Evolutionary conservation across 2,797 vertebrate species (phyloP).

Genomic region (Sebastes hubbsi): DNA sequence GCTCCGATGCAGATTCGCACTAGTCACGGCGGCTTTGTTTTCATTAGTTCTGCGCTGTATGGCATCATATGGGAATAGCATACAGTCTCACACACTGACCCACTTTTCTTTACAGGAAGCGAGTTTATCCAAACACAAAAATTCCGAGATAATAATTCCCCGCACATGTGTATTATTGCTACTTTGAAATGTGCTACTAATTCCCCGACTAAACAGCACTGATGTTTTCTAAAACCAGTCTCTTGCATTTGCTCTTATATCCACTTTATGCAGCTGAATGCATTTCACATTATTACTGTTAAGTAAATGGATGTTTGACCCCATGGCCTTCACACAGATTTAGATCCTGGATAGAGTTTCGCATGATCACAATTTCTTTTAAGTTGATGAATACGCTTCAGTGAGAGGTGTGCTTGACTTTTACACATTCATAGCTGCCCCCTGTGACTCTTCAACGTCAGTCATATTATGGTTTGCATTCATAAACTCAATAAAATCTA

Average conservation of each 20-base stretch:
- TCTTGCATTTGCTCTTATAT: not conserved
- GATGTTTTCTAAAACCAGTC: conserved; percentile 1
- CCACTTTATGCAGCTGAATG: not conserved
- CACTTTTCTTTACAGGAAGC: conserved; percentile 44
- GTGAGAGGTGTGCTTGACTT: not conserved
- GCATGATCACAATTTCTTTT: not conserved
- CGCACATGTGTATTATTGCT: conserved; percentile 8
- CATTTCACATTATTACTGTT: not conserved
- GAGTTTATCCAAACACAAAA: conserved; percentile 46
- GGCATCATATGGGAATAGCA: conserved; percentile 22
- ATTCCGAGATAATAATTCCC: conserved; percentile 34
- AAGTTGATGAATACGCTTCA: not conserved
- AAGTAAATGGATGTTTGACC: not conserved
- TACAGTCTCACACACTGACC: conserved; percentile 37
- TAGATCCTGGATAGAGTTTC: not conserved
- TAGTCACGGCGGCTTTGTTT: not conserved
- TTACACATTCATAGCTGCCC: not conserved
- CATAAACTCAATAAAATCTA: not conserved
- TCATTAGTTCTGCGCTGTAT: conserved; percentile 26
- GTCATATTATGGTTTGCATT: not conserved
- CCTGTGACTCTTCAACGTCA: not conserved
- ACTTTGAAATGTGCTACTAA: conserved; percentile 18
- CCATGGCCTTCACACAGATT: not conserved
- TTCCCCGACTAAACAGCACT: conserved; percentile 1
- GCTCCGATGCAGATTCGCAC: not conserved